phyloP scores from a whole-genome alignment of 1,140 invertebrate genomes.

The Aradophagus sp. region DNA sequence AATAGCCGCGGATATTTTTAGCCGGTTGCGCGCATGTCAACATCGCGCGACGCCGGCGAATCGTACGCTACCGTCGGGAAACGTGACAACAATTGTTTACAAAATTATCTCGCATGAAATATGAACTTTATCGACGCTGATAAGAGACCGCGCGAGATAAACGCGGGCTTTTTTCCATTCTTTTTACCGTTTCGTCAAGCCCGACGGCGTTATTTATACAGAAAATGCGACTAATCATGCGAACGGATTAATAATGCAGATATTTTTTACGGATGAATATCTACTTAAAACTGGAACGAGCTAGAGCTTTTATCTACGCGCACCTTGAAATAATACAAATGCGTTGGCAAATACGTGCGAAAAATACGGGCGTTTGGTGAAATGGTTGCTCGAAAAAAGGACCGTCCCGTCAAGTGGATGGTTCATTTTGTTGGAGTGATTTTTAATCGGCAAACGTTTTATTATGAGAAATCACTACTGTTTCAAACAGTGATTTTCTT shows the following conservation, averaged over 20 bases:
- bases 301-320: slow-evolving; percentile 28
- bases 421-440: too few species aligned
- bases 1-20: slow-evolving; percentile 4
- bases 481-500: too few species aligned
- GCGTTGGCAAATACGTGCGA: background rate
- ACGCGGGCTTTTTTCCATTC: too few species aligned
- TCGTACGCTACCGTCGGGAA: background rate
- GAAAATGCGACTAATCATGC: slow-evolving; percentile 23
- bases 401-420: too few species aligned
- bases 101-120: slow-evolving; percentile 21
- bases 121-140: slow-evolving; percentile 31
- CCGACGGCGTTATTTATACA: slow-evolving; percentile 6
- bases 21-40: slow-evolving; percentile 2
- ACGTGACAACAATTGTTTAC: slow-evolving; percentile 16
- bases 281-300: slow-evolving; percentile 44
- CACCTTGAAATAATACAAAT: slow-evolving; percentile 28
- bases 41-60: background rate
- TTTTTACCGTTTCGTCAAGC: slow-evolving; percentile 15
- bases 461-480: too few species aligned
- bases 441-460: too few species aligned
- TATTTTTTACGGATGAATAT: slow-evolving; percentile 24
- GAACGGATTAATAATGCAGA: slow-evolving; percentile 33
- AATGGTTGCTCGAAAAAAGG: background rate
- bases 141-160: slow-evolving; percentile 25
- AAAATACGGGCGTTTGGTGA: slow-evolving; percentile 14